phyloP scores from a whole-genome alignment of 2,113 vertebrate genomes.

The Spea bombifrons region DNA sequence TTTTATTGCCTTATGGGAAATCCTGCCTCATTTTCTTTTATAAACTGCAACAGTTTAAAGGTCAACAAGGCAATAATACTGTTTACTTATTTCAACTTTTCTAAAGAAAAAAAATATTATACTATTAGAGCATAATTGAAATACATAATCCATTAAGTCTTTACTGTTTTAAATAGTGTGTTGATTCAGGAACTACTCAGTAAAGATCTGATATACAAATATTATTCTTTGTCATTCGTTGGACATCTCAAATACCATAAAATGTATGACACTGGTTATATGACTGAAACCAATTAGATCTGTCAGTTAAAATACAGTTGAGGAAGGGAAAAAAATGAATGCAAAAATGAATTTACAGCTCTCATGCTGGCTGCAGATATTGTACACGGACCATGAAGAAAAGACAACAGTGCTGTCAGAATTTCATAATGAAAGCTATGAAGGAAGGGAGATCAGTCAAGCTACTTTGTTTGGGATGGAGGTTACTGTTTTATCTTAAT shows the following conservation, averaged over 20 bases:
- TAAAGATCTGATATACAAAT: not conserved
- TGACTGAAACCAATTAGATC: not conserved
- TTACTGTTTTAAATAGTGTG: not conserved
- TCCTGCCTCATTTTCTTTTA: no score
- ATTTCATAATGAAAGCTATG: constrained; percentile 25
- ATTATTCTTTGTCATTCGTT: not conserved
- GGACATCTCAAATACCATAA: no score
- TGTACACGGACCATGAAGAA: constrained; percentile 25
- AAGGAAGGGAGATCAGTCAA: not conserved
- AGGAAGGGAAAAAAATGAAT: constrained; percentile 3
- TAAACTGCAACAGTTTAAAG: no score
- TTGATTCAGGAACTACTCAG: not conserved
- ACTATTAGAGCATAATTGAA: not conserved
- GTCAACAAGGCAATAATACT: no score
- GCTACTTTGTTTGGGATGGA: no score
- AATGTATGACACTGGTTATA: no score
- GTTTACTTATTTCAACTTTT: no score
- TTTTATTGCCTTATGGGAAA: no score
- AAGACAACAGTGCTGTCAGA: constrained; percentile 28
- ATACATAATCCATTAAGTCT: not conserved
- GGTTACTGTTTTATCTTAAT: no score
- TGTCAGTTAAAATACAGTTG: constrained; percentile 14
- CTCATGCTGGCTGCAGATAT: constrained; percentile 5
- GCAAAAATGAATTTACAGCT: constrained; percentile 20
- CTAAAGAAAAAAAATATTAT: not conserved